Base-by-base conservation (phyloP, 37 sponge, comb jelly and placozoan species). In the Cliona cf. orientalis region DNA sequence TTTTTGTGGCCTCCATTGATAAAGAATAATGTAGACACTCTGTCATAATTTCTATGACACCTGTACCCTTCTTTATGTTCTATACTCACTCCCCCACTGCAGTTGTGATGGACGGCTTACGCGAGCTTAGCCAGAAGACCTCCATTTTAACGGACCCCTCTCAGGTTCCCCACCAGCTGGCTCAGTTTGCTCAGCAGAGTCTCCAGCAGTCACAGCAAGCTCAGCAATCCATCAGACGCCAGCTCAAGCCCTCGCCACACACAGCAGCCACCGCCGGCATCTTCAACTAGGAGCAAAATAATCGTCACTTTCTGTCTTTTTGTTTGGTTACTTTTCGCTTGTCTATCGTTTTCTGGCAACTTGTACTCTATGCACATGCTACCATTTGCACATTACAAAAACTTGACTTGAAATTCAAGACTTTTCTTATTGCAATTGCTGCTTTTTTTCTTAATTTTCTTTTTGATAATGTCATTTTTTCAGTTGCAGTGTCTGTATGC, bases 141-240 rank as follows among this genome's bases (percentile, higher is more conserved):
- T 73, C 87, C 22, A 92, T 95, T 37, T 86, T 95, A 14, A 69
- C 96, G 12, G 87, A 95, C 55, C 96, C 96, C 0, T 61, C 77
- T 17, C 91, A 84, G 68, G 85, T 92, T 0, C 93, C 93, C 14
- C 85, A 84, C 4, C 85, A 92, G 66, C 67, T 92, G 22, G 61
- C 75, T 17, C 80, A 92, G 72, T 81, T 76, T 43, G 88, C 78
- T 39, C 62, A 71, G n/a, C 70, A 74, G 58, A 9, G n/a, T 9
- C 23, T 17, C 25, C n/a, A 42, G 31, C 73, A 72, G n/a, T n/a
- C n/a, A 53, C 35, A 72, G 56, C 34, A 66, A 66, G 73, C 39
- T 12, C 44, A 41, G 17, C 36, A 42, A 75, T 59, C 76, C 53
- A 72, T 42, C 21, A 41, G 43, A 14, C 70, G 21, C n/a, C n/a